phyloP scores from a whole-genome alignment of 2,113 vertebrate species.

The Drymodes brunneopygia region DNA sequence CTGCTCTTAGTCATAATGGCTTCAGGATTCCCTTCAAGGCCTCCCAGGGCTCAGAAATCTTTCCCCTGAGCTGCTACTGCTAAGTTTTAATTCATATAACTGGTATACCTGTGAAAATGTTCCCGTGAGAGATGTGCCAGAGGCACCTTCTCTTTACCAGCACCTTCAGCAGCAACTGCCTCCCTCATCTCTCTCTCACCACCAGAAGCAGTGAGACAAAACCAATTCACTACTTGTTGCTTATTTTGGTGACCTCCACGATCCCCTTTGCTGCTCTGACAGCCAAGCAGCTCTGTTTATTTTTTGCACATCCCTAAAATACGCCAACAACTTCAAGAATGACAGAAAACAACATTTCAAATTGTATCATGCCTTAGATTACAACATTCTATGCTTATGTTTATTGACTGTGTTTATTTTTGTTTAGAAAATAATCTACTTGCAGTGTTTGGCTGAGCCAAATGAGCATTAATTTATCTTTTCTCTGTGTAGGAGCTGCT shows the following conservation, averaged over 20 bases:
- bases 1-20: constrained; percentile 16
- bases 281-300: neutral
- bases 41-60: neutral
- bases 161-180: neutral
- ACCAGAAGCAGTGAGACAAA: neutral
- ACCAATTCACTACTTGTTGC: neutral
- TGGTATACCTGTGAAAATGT: neutral
- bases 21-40: neutral
- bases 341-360: constrained; percentile 49
- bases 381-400: constrained; percentile 38
- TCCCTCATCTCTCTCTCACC: neutral
- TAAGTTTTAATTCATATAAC: neutral
- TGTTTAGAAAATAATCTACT: constrained; percentile 43
- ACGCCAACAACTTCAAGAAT: constrained; percentile 13
- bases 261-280: neutral
- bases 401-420: constrained; percentile 63
- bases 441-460: constrained; percentile 44
- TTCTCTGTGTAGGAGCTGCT: constrained; percentile 15
- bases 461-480: constrained; percentile 47
- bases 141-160: neutral
- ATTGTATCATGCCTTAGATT: constrained; percentile 31
- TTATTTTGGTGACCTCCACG: neutral
- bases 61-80: neutral
- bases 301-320: constrained; percentile 31
- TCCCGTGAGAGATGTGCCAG: neutral